Conservation (phyloP, 2,888 invertebrate species). For the Cheilosia scutellata region DNA sequence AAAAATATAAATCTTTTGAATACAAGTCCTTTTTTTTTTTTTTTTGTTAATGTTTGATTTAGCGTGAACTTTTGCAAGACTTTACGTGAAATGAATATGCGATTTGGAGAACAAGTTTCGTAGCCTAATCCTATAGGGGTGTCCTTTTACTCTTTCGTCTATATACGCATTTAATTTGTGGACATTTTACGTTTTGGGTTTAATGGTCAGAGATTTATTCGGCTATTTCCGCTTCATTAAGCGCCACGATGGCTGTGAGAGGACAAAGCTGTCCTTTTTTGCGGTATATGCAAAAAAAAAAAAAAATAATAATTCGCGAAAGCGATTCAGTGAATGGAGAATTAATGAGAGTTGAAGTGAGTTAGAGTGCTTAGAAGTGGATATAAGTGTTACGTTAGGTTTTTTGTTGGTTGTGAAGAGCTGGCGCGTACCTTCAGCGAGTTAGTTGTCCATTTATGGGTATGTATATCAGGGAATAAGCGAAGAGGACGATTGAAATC, state of each 20-base stretch:
- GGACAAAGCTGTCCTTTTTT: slow-evolving; percentile 37
- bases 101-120: slow-evolving; percentile 15
- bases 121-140: slow-evolving; percentile 11
- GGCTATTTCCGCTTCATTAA: slow-evolving; percentile 69
- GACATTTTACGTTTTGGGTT: slow-evolving; percentile 26
- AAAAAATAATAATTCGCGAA: background rate
- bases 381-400: slow-evolving; percentile 56
- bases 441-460: slow-evolving; percentile 56
- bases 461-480: background rate
- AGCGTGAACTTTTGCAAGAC: slow-evolving; percentile 55
- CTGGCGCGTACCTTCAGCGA: slow-evolving; percentile 46
- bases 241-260: background rate
- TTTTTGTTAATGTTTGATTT: slow-evolving; percentile 59
- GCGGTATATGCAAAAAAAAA: slow-evolving; percentile 20
- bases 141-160: background rate
- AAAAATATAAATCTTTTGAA: slow-evolving; percentile 34
- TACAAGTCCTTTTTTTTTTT: background rate
- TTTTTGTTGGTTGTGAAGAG: slow-evolving; percentile 52
- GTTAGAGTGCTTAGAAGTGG: slow-evolving; percentile 57
- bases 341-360: slow-evolving; percentile 61
- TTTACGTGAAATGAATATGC: slow-evolving; percentile 10
- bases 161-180: slow-evolving; percentile 3
- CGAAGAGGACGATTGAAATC: background rate
- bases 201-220: slow-evolving; percentile 70
- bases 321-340: slow-evolving; percentile 21